These are phyloP conservation scores for Stenopsyche tienmushanensis DNA, from an alignment of 1,140 invertebrate genomes.

Conservation along the genomic window DNA sequence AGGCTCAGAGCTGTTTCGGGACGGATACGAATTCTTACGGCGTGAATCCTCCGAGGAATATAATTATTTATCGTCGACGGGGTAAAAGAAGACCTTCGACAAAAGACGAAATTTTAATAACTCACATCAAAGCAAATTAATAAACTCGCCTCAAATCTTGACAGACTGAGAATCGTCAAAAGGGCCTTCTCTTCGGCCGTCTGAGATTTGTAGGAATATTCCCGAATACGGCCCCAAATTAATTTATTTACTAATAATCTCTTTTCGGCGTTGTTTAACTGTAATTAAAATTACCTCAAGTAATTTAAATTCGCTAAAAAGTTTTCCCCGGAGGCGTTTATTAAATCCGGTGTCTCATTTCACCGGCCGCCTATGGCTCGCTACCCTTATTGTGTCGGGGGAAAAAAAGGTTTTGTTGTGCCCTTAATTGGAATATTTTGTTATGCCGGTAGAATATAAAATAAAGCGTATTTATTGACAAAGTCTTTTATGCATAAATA, in stretches of 20 bases:
- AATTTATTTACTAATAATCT: not conserved
- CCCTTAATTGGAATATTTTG: constrained; percentile 17
- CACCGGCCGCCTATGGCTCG: not conserved
- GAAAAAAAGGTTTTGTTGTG: constrained; percentile 10
- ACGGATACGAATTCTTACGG: not conserved
- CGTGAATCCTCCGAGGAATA: not conserved
- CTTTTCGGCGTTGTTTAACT: constrained; percentile 10
- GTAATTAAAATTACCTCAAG: constrained; percentile 27
- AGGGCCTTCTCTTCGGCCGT: too few relatives aligned
- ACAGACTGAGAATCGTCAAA: too few relatives aligned
- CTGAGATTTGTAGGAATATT: not conserved
- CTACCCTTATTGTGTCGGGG: not conserved
- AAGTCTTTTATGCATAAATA: too few relatives aligned
- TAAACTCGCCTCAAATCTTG: too few relatives aligned
- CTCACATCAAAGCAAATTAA: not conserved
- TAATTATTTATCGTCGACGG: not conserved
- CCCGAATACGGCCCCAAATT: not conserved
- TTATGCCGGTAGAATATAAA: not conserved
- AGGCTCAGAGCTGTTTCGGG: too few relatives aligned
- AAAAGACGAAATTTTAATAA: not conserved
- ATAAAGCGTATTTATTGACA: too few relatives aligned
- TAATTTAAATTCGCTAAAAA: constrained; percentile 8
- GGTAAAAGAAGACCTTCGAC: not conserved
- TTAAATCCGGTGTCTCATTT: constrained; percentile 2
- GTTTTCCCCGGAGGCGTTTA: constrained; percentile 2